Base-by-base conservation (phyloP, 2,797 vertebrate genomes). In the Lycodopsis pacificus region DNA sequence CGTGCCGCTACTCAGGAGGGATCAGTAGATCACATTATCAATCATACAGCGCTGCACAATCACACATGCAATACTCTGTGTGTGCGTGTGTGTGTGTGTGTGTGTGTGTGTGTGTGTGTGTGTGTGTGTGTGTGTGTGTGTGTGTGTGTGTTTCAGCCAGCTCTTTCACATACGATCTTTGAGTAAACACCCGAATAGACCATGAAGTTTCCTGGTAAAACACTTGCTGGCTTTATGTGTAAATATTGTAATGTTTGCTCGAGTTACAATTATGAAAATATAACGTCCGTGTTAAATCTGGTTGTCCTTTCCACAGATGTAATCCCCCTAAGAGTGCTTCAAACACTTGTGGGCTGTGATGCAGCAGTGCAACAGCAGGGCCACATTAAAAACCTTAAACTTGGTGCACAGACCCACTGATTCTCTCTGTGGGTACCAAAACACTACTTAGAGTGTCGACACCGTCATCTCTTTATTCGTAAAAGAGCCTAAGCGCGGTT, bases 11-110 rank as follows among this genome's bases (percentile, higher is more conserved):
- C 91, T 92, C 86, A 87, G 82, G 88, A 91, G 89, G 90, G 91
- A 94, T 94, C 90, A 89, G 86, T 84, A 85, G 90, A 93, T 94
- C 92, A 93, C 89, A 90, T 91, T 93, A 94, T 94, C 94, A 94
- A 91, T 95, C 94, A 94, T 83, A 82, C 77, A 77, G 74, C 59
- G 49, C 77, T 74, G 65, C 74, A 84, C 80, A 76, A 82, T 86
- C 84, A 88, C 79, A 86, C 76, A 59, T 68, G 61, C 75, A 72
- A 71, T 44, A 53, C 19, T 72, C 0, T 44, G 36, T 38, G 36
- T 42, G 40, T 13, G 11, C 14, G 13, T 14, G 42, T 17, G 7
- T 9, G 19, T 20, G 46, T 53, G 38, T 44, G 38, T 27, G n/a
- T 69, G n/a, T 32, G 70, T 78, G 73, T 63, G 70, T 44, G 36